phyloP scores from a whole-genome alignment of 2,797 vertebrate genomes.

The Lepidocolaptes lacrymiger region DNA sequence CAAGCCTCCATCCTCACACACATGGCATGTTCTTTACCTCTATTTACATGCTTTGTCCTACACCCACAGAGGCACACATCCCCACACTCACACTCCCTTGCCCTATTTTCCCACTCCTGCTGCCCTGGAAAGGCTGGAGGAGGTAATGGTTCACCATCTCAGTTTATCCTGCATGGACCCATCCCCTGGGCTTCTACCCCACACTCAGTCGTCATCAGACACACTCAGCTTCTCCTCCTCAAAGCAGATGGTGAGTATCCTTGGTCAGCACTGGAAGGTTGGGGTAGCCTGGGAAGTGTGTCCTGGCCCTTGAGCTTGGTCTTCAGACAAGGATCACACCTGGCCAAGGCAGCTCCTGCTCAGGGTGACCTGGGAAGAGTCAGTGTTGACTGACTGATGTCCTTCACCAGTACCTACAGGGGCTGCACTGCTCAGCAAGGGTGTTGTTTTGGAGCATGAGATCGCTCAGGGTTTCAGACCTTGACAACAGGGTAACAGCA shows the following conservation, averaged over 20 bases:
- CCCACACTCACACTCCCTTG: neutral
- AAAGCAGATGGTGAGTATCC: accelerated
- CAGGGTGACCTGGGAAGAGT: neutral
- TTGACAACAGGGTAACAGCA: neutral
- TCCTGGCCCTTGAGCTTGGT: neutral
- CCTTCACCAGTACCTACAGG: neutral
- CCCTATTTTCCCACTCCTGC: neutral
- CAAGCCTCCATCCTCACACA: conserved; percentile 14
- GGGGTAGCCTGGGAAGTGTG: neutral
- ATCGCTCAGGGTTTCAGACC: neutral
- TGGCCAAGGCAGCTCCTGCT: neutral
- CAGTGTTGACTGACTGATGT: neutral
- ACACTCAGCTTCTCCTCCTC: neutral
- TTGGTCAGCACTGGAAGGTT: neutral
- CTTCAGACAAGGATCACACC: neutral
- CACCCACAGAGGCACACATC: neutral
- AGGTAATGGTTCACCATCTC: neutral
- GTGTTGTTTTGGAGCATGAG: neutral
- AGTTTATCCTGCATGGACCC: neutral
- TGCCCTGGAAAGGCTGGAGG: conserved; percentile 26
- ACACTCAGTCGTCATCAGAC: neutral
- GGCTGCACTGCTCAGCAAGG: neutral
- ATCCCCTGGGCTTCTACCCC: neutral
- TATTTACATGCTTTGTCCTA: neutral
- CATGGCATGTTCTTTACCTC: neutral